phyloP scores from a whole-genome alignment of 2,113 vertebrate species.

The Perca flavescens region DNA sequence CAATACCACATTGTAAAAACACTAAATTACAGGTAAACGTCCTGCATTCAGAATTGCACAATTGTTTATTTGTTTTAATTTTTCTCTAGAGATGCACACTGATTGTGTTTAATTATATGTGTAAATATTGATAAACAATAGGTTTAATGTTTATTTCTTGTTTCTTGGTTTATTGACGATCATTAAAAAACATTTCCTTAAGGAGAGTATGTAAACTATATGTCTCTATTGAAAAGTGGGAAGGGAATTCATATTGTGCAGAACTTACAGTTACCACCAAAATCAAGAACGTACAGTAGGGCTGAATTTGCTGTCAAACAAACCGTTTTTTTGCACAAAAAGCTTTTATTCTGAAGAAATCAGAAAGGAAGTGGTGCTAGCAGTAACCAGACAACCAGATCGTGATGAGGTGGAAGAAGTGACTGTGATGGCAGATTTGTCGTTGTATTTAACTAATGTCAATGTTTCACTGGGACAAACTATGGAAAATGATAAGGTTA shows the following conservation, averaged over 20 bases:
- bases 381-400: too few relatives aligned
- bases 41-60: too few relatives aligned
- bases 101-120: neutral
- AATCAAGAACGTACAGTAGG: neutral
- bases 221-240: neutral
- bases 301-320: neutral
- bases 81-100: neutral
- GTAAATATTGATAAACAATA: neutral
- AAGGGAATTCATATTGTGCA: neutral
- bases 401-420: neutral
- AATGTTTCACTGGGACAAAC: slow-evolving; percentile 77
- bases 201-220: neutral
- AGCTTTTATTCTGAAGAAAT: slow-evolving; percentile 53
- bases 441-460: slow-evolving; percentile 76
- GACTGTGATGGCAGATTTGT: slow-evolving; percentile 73
- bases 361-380: slow-evolving; percentile 10
- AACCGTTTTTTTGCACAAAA: rapidly evolving
- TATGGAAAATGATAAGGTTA: slow-evolving; percentile 83
- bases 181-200: neutral
- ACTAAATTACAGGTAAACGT: neutral
- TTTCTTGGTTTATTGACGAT: neutral
- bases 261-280: neutral
- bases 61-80: neutral
- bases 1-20: neutral
- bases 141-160: neutral